Conservation (phyloP, 2,797 vertebrate genomes). For the Buphagus erythrorhynchus region DNA sequence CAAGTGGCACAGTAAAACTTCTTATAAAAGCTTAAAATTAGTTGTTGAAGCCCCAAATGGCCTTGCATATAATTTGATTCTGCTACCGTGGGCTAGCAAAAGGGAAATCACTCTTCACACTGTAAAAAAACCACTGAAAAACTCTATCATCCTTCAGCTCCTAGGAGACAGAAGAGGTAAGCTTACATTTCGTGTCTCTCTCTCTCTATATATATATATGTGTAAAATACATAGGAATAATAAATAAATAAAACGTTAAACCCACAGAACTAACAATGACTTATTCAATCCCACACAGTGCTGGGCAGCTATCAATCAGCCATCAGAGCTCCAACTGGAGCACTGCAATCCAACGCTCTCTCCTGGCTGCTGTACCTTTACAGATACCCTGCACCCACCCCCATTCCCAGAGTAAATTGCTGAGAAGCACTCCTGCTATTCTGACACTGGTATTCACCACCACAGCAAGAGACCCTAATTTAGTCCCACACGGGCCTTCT, state of each 20-base stretch:
- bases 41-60: background rate
- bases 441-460: background rate
- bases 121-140: background rate
- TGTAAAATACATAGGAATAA: background rate
- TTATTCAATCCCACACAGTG: background rate
- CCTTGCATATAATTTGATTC: background rate
- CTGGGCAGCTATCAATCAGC: background rate
- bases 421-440: conserved; percentile 43
- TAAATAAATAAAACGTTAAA: background rate
- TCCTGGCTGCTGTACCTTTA: background rate
- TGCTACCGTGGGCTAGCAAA: background rate
- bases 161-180: background rate
- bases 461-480: conserved; percentile 54
- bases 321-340: background rate
- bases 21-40: conserved; percentile 23
- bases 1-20: background rate
- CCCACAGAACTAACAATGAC: background rate
- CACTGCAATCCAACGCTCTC: background rate
- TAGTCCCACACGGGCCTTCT: conserved; percentile 60
- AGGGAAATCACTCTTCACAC: background rate
- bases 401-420: conserved; percentile 8
- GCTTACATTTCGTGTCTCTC: background rate
- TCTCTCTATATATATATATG: background rate
- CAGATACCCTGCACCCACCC: background rate
- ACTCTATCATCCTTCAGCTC: background rate